Conservation (phyloP, 2,797 vertebrate species). For the Halcyon badia region DNA sequence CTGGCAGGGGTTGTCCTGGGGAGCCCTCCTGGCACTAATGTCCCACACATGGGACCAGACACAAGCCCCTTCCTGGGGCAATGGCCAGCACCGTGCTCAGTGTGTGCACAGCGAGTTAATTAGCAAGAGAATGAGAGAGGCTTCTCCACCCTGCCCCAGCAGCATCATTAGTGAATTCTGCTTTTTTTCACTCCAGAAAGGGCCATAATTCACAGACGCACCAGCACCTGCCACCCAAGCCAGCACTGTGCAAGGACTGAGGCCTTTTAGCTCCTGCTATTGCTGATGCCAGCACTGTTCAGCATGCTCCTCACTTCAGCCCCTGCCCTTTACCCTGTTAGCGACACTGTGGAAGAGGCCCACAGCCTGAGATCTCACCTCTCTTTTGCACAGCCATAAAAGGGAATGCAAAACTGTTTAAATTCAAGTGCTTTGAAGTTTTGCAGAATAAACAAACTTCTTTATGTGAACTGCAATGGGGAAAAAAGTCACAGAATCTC, state of each 20-base stretch:
- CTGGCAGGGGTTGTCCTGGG: neutral
- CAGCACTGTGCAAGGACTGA: neutral
- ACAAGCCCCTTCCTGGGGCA: neutral
- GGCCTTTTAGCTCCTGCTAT: neutral
- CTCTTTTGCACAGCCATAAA: slow-evolving; percentile 4
- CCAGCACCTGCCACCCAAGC: rapidly evolving
- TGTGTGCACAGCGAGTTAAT: neutral
- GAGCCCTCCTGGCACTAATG: rapidly evolving
- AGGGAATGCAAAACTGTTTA: slow-evolving; percentile 25
- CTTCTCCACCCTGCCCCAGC: neutral
- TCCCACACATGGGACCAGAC: neutral
- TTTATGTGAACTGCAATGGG: neutral
- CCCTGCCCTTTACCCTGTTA: neutral
- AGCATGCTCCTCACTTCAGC: neutral
- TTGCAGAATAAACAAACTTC: slow-evolving; percentile 31
- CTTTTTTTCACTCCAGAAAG: neutral
- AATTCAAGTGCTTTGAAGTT: slow-evolving; percentile 28
- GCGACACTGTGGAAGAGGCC: neutral
- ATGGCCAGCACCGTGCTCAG: neutral
- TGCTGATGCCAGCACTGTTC: neutral
- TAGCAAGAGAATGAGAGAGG: neutral
- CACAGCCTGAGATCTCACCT: neutral
- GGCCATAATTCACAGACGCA: neutral
- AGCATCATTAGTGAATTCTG: neutral
- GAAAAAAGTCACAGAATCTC: slow-evolving; percentile 20